Evolutionary conservation across 2,113 vertebrate species (phyloP).

Genomic region (Daubentonia madagascariensis): DNA sequence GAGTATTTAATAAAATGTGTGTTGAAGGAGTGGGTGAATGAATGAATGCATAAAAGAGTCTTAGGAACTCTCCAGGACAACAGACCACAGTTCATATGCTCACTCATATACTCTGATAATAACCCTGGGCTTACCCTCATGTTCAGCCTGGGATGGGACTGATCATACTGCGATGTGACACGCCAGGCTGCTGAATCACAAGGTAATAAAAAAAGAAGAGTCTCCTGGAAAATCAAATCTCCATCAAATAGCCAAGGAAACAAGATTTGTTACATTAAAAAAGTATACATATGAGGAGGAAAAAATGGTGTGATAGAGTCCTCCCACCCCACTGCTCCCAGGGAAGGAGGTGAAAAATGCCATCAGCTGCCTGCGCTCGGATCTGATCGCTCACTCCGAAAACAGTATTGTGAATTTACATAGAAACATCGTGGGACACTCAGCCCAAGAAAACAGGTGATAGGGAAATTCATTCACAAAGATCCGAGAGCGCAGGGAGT

Average conservation of each 20-base stretch:
- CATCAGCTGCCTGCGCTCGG: too few species aligned
- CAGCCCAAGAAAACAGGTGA: too few species aligned
- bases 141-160: neutral
- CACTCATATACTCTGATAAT: neutral
- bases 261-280: neutral
- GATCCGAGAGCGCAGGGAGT: too few species aligned
- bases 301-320: too few species aligned
- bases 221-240: constrained; percentile 20
- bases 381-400: too few species aligned
- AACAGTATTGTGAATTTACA: too few species aligned
- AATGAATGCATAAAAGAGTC: neutral
- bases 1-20: neutral
- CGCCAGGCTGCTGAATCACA: neutral
- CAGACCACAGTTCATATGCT: neutral
- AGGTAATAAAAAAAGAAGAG: neutral
- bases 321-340: too few species aligned
- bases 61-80: neutral
- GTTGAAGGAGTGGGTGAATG: neutral
- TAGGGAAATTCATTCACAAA: too few species aligned
- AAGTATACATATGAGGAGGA: neutral
- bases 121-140: neutral
- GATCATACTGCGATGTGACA: neutral
- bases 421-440: too few species aligned
- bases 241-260: neutral
- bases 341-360: too few species aligned